Percentiles rank a stretch among this genome's conserved stretches.
Conservation (phyloP, 2,797 vertebrate species). For the Fundulus diaphanus region DNA sequence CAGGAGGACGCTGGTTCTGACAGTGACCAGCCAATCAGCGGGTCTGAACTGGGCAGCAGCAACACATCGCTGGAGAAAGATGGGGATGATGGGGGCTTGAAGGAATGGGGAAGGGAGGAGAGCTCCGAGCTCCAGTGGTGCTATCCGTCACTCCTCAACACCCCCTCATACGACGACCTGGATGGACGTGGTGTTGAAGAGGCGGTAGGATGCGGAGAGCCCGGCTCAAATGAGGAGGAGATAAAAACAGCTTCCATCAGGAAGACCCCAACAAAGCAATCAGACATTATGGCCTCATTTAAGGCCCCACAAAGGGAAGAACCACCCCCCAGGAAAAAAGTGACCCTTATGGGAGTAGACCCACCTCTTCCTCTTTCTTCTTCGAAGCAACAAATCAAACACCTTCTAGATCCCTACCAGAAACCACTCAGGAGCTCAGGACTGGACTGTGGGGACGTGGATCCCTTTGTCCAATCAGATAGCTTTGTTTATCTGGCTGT, state of each 20-base stretch:
- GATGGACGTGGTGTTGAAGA: conserved; percentile 24
- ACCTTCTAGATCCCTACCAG: conserved; percentile 64
- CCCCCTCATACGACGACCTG: conserved; percentile 40
- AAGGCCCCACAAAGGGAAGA: conserved; percentile 38
- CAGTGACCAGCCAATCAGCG: conserved; percentile 77
- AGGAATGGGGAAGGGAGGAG: conserved; percentile 77
- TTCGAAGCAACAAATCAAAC: conserved; percentile 70
- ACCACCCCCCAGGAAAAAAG: conserved; percentile 56
- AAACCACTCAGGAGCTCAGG: conserved; percentile 72
- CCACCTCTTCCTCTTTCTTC: conserved; percentile 73
- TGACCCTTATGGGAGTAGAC: conserved; percentile 68
- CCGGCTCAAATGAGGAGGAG: conserved; percentile 15
- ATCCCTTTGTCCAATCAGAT: conserved; percentile 82
- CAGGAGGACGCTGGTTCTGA: conserved; percentile 78
- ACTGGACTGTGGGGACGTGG: conserved; percentile 77
- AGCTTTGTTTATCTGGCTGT: conserved; percentile 87
- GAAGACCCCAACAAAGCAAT: conserved; percentile 19
- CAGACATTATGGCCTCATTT: conserved; percentile 25
- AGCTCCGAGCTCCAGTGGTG: conserved; percentile 76
- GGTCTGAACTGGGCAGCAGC: conserved; percentile 76
- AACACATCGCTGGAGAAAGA: conserved; percentile 76
- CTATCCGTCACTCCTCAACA: conserved; percentile 74
- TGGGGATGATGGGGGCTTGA: conserved; percentile 67
- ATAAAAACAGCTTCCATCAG: conserved; percentile 44
- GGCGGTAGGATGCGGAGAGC: conserved; percentile 5